phyloP scores from a whole-genome alignment of 2,113 vertebrate genomes.

The Aphelocoma coerulescens region DNA sequence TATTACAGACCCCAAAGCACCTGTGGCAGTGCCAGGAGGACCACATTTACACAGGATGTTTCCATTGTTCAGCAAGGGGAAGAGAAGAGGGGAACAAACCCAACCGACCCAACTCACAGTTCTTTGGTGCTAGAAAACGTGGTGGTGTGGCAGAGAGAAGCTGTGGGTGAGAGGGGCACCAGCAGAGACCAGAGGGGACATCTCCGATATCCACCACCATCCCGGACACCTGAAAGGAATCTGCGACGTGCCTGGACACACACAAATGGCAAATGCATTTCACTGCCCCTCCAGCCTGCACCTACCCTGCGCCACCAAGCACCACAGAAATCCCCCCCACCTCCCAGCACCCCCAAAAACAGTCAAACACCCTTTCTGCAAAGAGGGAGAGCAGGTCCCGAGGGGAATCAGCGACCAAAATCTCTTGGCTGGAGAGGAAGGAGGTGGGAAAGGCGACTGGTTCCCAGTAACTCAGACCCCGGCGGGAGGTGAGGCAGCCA shows the following conservation, averaged over 20 bases:
- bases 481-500: not conserved
- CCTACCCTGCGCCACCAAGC: not conserved
- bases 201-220: not conserved
- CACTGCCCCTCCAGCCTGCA: not conserved
- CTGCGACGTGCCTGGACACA: not conserved
- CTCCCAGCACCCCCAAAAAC: not conserved
- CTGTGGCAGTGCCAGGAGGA: conserved; percentile 26
- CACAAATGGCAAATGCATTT: not conserved
- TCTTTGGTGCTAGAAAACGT: conserved; percentile 42
- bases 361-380: conserved; percentile 1
- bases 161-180: not conserved
- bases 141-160: not conserved
- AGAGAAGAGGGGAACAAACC: conserved; percentile 13
- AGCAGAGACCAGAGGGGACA: not conserved
- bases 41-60: conserved; percentile 8
- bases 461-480: conserved; percentile 19
- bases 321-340: not conserved
- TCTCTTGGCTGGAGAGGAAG: conserved; percentile 43
- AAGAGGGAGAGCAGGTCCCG: not conserved
- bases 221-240: not conserved
- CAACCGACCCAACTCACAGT: not conserved
- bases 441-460: conserved; percentile 34
- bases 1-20: conserved; percentile 65
- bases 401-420: not conserved
- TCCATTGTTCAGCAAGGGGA: conserved; percentile 25